Evolutionary conservation across 1,140 invertebrate species (phyloP).

Genomic region (Scaptomyza hsui): DNA sequence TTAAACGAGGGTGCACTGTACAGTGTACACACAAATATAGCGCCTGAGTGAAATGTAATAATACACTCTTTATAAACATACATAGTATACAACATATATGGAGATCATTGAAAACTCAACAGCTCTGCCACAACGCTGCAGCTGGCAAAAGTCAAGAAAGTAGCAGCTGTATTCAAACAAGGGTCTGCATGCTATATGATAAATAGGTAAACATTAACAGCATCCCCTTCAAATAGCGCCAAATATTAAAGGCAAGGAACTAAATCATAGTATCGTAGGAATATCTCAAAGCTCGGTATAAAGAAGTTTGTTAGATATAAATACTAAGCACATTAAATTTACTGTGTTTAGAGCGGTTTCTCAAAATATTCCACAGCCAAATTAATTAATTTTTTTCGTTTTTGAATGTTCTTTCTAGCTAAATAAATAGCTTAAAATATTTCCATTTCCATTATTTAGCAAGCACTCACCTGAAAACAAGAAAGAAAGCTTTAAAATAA

Average conservation of each 20-base stretch:
- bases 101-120: background rate
- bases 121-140: conserved; percentile 14
- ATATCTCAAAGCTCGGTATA: too few species aligned
- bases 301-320: too few species aligned
- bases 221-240: conserved; percentile 7
- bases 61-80: conserved; percentile 11
- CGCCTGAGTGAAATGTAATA: conserved; percentile 39
- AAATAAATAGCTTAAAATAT: too few species aligned
- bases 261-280: too few species aligned
- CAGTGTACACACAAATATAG: conserved; percentile 41
- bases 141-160: conserved; percentile 15
- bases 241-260: conserved; percentile 7
- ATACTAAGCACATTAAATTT: too few species aligned
- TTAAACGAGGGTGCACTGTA: conserved; percentile 35
- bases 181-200: conserved; percentile 18
- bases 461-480: too few species aligned
- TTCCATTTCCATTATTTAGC: too few species aligned
- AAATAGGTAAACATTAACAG: conserved; percentile 34
- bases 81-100: background rate
- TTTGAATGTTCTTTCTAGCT: too few species aligned
- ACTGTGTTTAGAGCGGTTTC: too few species aligned
- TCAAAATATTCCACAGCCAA: too few species aligned
- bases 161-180: conserved; percentile 10
- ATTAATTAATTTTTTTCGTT: too few species aligned
- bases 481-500: too few species aligned